These are phyloP conservation scores for Polia nebulosa DNA, from an alignment of 2,888 invertebrate species.

Conservation along the genomic window DNA sequence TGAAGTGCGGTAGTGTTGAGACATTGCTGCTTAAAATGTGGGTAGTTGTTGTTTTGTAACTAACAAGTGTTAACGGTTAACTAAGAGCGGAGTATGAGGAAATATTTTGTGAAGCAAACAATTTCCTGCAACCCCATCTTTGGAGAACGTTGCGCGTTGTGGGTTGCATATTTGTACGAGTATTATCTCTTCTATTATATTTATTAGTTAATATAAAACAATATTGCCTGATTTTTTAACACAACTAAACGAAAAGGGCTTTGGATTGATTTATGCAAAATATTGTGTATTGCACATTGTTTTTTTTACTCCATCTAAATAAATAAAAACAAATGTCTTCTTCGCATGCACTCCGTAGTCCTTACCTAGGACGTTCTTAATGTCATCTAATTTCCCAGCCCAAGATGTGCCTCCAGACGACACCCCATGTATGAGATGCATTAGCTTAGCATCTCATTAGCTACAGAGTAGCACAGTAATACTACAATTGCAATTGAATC, in stretches of 20 bases:
- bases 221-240: no score
- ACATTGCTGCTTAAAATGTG: constrained; percentile 37
- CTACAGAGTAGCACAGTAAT: no score
- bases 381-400: not conserved
- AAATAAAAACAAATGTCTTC: not conserved
- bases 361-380: not conserved
- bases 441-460: no score
- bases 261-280: no score
- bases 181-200: not conserved
- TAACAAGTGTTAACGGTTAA: constrained; percentile 32
- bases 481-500: no score
- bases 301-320: no score
- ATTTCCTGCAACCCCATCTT: not conserved
- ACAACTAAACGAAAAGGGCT: no score
- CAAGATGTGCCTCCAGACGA: not conserved
- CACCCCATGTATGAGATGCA: not conserved
- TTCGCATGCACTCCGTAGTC: no score
- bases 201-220: no score
- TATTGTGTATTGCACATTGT: no score
- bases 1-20: constrained; percentile 31
- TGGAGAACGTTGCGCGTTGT: not conserved
- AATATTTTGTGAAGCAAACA: constrained; percentile 21
- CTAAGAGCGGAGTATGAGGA: constrained; percentile 17
- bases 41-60: constrained; percentile 53
- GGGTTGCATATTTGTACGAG: not conserved